phyloP scores from a whole-genome alignment of 2,888 invertebrate species.

The Sinhomidia bicolor region DNA sequence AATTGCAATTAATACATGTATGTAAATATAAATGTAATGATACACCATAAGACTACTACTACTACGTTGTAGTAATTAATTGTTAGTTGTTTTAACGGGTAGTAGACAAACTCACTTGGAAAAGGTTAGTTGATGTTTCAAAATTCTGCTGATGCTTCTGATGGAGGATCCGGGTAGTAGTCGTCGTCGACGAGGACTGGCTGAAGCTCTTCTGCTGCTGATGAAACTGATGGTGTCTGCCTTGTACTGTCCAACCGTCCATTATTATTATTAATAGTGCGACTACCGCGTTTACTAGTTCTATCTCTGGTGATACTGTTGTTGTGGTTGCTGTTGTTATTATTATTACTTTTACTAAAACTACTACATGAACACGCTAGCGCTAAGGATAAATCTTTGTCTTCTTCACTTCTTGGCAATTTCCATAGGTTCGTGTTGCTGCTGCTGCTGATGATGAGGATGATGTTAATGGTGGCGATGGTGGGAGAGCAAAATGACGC shows the following conservation, averaged over 20 bases:
- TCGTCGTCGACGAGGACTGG: constrained; percentile 58
- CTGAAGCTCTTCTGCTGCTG: constrained; percentile 57
- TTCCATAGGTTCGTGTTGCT: constrained; percentile 20
- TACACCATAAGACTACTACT: not conserved
- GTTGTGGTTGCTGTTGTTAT: too few species aligned
- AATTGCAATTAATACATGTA: not conserved
- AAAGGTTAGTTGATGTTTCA: constrained; percentile 61
- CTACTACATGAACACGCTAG: constrained; percentile 14
- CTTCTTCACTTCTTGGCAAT: constrained; percentile 16
- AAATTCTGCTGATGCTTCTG: constrained; percentile 62
- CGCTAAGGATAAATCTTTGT: not conserved
- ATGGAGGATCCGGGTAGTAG: constrained; percentile 59
- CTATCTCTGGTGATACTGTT: too few species aligned
- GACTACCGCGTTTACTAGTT: not conserved
- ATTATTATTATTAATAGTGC: constrained; percentile 46
- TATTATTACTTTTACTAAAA: not conserved
- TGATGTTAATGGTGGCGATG: not conserved
- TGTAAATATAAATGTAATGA: not conserved
- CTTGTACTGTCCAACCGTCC: constrained; percentile 62
- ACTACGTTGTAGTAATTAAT: not conserved
- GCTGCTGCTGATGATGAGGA: not conserved
- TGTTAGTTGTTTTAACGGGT: constrained; percentile 3
- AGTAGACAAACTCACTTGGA: constrained; percentile 64
- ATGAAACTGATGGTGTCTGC: constrained; percentile 50
- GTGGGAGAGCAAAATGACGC: not conserved